A percentile compares a stretch with the other conserved stretches of the same genome.
These are phyloP conservation scores for Diaperis boleti DNA, from an alignment of 2,888 invertebrate species.

Conservation along the genomic window DNA sequence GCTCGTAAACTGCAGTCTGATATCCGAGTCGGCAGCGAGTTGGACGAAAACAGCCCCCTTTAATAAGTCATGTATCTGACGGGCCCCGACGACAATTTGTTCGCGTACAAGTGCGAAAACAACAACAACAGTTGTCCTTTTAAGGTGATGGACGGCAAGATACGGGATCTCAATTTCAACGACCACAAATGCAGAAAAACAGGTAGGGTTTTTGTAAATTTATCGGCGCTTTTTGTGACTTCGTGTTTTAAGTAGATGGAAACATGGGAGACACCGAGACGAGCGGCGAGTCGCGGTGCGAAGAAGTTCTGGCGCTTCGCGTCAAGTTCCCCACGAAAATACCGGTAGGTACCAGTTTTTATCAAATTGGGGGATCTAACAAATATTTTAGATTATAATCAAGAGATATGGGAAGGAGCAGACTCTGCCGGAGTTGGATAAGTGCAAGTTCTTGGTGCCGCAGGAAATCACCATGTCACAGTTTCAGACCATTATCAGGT, in stretches of 20 bases:
- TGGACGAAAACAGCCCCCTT: conserved; percentile 18
- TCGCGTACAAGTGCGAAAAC: conserved; percentile 49
- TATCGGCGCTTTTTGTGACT: background rate
- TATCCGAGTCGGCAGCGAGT: background rate
- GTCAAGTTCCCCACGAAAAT: conserved; percentile 84
- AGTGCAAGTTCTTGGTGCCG: conserved; percentile 89
- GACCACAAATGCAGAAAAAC: conserved; percentile 51
- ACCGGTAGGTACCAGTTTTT: conserved; percentile 83
- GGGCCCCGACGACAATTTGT: conserved; percentile 34
- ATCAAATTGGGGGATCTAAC: too few species aligned
- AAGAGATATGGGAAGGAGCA: conserved; percentile 85
- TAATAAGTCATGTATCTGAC: conserved; percentile 28
- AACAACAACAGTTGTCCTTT: conserved; percentile 49
- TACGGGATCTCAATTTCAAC: conserved; percentile 55
- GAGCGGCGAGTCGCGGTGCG: conserved; percentile 72
- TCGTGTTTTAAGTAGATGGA: background rate
- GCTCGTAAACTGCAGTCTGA: background rate
- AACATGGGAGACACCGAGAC: conserved; percentile 9
- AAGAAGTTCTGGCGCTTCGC: conserved; percentile 83
- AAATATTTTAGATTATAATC: conserved; percentile 82
- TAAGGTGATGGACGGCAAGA: conserved; percentile 47
- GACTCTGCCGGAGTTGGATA: conserved; percentile 81
- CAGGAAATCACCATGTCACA: conserved; percentile 92
- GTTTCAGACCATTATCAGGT: conserved; percentile 88
- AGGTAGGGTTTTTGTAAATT: conserved; percentile 50